Conservation (phyloP, 2,797 vertebrate genomes). For the Cirrhinus mrigala region DNA sequence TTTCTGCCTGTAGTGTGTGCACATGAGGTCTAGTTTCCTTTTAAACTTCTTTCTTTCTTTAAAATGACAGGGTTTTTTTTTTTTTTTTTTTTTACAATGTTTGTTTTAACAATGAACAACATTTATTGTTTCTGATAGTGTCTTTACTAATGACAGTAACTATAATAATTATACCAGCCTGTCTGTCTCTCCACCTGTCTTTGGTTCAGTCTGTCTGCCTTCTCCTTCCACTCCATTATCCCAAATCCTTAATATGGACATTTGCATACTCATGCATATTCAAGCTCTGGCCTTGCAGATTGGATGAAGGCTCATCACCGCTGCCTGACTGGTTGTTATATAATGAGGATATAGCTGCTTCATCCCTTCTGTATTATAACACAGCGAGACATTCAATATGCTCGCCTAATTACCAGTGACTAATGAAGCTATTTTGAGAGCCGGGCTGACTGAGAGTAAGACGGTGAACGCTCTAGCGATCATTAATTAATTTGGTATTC, state of each 20-base stretch:
- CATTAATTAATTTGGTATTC: slow-evolving; percentile 44
- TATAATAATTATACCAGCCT: not conserved
- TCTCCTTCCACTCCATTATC: slow-evolving; percentile 1
- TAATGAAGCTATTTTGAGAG: slow-evolving; percentile 53
- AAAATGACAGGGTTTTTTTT: no score
- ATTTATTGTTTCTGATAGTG: not conserved
- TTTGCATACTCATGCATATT: slow-evolving; percentile 48
- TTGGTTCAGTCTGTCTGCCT: not conserved
- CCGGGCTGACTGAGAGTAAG: slow-evolving; percentile 37
- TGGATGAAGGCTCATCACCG: slow-evolving; percentile 8
- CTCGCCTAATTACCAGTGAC: slow-evolving; percentile 47
- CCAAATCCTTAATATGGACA: slow-evolving; percentile 6
- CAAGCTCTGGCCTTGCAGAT: slow-evolving; percentile 1
- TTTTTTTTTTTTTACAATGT: not conserved
- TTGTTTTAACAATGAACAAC: not conserved
- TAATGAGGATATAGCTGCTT: slow-evolving; percentile 38
- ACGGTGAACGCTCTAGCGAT: slow-evolving; percentile 27
- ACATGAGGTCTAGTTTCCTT: not conserved
- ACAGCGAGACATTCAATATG: slow-evolving; percentile 35
- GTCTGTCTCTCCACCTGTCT: slow-evolving; percentile 5
- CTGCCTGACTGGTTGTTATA: slow-evolving; percentile 28
- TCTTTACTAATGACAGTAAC: not conserved
- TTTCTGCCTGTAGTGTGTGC: not conserved
- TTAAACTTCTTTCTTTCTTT: not conserved
- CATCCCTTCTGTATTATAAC: slow-evolving; percentile 45